Base-by-base conservation (phyloP, 2,797 vertebrate species). In the Pteropus rufus region DNA sequence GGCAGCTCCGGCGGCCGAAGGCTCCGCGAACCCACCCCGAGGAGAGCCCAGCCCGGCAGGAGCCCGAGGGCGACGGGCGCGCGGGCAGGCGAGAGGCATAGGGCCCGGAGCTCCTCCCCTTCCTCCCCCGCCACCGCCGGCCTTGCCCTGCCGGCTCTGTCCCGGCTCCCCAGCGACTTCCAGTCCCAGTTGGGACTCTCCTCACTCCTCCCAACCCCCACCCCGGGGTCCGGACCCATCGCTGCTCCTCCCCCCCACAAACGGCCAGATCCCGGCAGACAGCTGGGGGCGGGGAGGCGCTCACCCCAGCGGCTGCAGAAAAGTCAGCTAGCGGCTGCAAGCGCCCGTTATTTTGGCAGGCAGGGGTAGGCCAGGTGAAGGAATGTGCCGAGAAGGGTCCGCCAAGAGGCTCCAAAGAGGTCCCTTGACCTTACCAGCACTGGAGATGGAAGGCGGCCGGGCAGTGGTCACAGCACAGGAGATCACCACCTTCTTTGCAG, bases 391-490 rank as follows among this genome's bases (percentile, higher is more conserved):
- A 95, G 82, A 89, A 92, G 89, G 96, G 60, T 93, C 85, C 52
- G 54, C 94, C 92, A 80, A 73, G 3, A 75, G 65, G 41, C 67
- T 91, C 80, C 77, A 92, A 76, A 96, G 67, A 85, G 93, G 44
- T 36, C 90, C 89, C 90, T 90, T 85, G 84, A 29, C 82, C 99
- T 99, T 98, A 99, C 99, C 99, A 99, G 99, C 99, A 99, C 97
- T 99, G 99, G 96, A 99, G 99, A 97, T 99, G 99, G 98, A 99
- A 99, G 76, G 99, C 99, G 65, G 99, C 99, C 0, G 99, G 99
- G 93, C 99, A 99, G 98, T 99, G 99, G 97, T 99, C 99, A 67
- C 99, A 99, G 98, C 99, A 99, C 31, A 99, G 98, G 87, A 99
- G 98, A 96, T 99, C 99, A 21, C 99, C 99, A 96, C 99, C 99